A percentile compares a stretch with the other conserved stretches of the same genome.
These are phyloP conservation scores for Kryphioiulus occultus DNA, from an alignment of 2,888 invertebrate species.

Conservation along the genomic window DNA sequence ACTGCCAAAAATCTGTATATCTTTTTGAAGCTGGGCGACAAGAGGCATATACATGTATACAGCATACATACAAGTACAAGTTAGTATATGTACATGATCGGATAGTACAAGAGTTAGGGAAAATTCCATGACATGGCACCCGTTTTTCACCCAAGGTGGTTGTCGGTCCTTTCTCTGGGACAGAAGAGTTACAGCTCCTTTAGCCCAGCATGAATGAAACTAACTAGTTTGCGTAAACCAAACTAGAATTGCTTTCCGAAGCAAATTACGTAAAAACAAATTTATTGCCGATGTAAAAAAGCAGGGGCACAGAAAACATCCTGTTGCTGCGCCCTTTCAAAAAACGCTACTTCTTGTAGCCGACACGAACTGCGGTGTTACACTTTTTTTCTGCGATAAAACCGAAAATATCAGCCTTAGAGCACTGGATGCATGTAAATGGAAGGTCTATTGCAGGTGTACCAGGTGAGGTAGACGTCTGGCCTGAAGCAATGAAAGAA, in stretches of 20 bases:
- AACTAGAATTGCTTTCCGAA: background rate
- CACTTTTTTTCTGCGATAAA: background rate
- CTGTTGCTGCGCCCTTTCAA: background rate
- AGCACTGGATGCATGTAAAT: background rate
- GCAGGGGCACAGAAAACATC: background rate
- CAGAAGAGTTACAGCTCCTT: background rate
- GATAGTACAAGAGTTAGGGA: too few relatives aligned
- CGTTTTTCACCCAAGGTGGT: background rate
- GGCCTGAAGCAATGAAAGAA: background rate
- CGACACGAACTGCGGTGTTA: background rate
- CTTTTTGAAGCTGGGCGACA: background rate
- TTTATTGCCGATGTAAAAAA: background rate
- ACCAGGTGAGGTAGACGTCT: background rate
- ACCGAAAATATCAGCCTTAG: background rate
- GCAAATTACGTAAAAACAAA: background rate
- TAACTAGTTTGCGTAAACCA: conserved; percentile 24
- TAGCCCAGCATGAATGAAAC: conserved; percentile 36
- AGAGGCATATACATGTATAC: background rate
- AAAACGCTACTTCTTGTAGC: background rate
- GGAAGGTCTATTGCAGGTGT: background rate
- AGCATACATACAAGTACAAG: too few relatives aligned
- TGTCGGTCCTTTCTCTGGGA: background rate
- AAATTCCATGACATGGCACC: background rate
- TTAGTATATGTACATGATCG: too few relatives aligned
- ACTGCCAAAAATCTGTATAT: background rate